These are phyloP conservation scores for Merodon equestris DNA, from an alignment of 2,888 invertebrate genomes.

Conservation along the genomic window DNA sequence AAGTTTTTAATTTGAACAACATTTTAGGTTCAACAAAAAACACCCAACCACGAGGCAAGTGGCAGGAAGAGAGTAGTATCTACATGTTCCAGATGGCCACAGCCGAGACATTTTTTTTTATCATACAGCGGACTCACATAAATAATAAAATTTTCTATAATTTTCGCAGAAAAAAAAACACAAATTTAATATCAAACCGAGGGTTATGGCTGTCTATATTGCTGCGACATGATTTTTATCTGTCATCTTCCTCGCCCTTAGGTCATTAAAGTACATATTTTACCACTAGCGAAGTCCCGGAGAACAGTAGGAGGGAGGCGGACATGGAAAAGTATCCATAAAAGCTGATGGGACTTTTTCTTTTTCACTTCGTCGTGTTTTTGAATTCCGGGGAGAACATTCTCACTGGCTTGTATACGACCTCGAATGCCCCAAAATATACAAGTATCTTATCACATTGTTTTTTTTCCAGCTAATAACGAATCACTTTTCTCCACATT, in stretches of 20 bases:
- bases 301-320: neutral
- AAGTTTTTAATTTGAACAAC: slow-evolving; percentile 54
- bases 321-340: slow-evolving; percentile 9
- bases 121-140: too few relatives aligned
- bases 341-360: slow-evolving; percentile 13
- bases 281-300: neutral
- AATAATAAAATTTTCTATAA: too few relatives aligned
- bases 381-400: slow-evolving; percentile 1
- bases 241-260: slow-evolving; percentile 41
- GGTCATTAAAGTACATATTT: slow-evolving; percentile 50
- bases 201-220: slow-evolving; percentile 58
- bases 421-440: slow-evolving; percentile 55
- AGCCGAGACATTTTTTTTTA: too few relatives aligned
- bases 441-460: slow-evolving; percentile 53
- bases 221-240: slow-evolving; percentile 63
- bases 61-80: too few relatives aligned
- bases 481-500: slow-evolving; percentile 68
- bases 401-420: slow-evolving; percentile 48
- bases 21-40: neutral
- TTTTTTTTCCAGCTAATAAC: slow-evolving; percentile 64
- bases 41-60: too few relatives aligned
- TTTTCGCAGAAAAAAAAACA: neutral
- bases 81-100: too few relatives aligned
- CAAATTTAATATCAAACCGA: slow-evolving; percentile 48
- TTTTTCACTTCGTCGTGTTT: slow-evolving; percentile 30